Evolutionary conservation across 2,888 invertebrate species (phyloP), one percentile per base, ranked within the genome.

Genomic region (Ectropis crepuscularia): DNA sequence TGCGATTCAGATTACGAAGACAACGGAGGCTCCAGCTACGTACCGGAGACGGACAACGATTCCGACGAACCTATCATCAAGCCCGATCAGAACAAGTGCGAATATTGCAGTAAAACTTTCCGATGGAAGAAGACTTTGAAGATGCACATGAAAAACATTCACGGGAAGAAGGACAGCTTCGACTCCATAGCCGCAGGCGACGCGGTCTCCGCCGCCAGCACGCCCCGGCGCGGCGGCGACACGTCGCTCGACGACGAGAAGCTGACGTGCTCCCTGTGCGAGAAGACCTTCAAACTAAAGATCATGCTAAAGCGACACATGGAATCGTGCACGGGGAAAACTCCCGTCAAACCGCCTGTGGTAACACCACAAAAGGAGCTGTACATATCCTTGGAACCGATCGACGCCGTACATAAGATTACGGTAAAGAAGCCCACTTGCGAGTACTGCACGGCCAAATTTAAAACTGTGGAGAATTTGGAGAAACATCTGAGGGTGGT

Each of bases 241-340:
- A 85, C 86, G 39, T 81, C 85, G 0, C 65, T 64, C 0, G 85
- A 86, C 11, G 88, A 88, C 6, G 86, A 89, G 45, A 86, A 87
- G 65, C 72, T 89, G 10, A 76, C 71, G 6, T 93, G 93, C 61
- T 82, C 87, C 0, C 86, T 81, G 67, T 93, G 93, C 64, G 85
- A 81, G 0, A 91, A 87, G 68, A 82, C 81, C 0, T 93, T 93
- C 70, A 93, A 93, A 74, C 73, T 93, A 49, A 91, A 92, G 60
- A 93, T 93, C 57, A 93, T 93, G 93, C 70, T 93, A 53, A 92
- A 92, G 53, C 83, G 92, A 0, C 93, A 93, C 65, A 67, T 76
- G 12, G 88, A 88, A 9, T 63, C 78, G 0, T 92, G 92, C 62
- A 76, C 49, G 0, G 64, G 76, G 0, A 82, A 78, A 38, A 53